Evolutionary conservation across 2,797 vertebrate species (phyloP).

Genomic region (Thalassophryne amazonica): DNA sequence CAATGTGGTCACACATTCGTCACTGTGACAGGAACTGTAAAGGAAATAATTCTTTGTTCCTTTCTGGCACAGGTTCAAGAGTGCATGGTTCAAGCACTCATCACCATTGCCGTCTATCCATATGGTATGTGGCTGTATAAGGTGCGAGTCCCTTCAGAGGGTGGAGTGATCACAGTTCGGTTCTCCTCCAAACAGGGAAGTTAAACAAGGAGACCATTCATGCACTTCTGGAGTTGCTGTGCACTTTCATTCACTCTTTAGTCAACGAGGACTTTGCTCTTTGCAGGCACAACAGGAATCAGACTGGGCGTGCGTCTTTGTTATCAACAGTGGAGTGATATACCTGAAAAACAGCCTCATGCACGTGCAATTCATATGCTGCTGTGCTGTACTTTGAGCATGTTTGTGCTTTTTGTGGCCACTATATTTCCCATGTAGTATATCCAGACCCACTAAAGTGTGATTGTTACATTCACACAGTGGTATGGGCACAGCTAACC

Average conservation of each 20-base stretch:
- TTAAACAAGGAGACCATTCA: constrained; percentile 71
- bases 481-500: too few relatives aligned
- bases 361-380: constrained; percentile 12
- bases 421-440: too few relatives aligned
- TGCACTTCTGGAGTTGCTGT: constrained; percentile 44
- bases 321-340: constrained; percentile 59
- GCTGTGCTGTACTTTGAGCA: too few relatives aligned
- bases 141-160: constrained; percentile 41
- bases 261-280: constrained; percentile 64
- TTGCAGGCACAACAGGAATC: constrained; percentile 38
- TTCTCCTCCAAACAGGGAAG: constrained; percentile 49
- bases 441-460: too few relatives aligned
- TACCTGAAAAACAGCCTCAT: constrained; percentile 28
- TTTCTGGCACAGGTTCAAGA: constrained; percentile 8
- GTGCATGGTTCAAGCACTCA: constrained; percentile 8
- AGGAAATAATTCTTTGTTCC: constrained; percentile 45
- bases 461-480: too few relatives aligned
- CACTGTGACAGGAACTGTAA: constrained; percentile 25
- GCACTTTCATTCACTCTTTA: constrained; percentile 54
- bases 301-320: constrained; percentile 39
- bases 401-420: too few relatives aligned
- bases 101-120: constrained; percentile 34
- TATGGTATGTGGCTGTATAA: constrained; percentile 25
- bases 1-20: constrained; percentile 42
- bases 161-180: constrained; percentile 48